Evolutionary conservation across 1,140 invertebrate genomes (phyloP).

Genomic region (Zaprionus davidi): DNA sequence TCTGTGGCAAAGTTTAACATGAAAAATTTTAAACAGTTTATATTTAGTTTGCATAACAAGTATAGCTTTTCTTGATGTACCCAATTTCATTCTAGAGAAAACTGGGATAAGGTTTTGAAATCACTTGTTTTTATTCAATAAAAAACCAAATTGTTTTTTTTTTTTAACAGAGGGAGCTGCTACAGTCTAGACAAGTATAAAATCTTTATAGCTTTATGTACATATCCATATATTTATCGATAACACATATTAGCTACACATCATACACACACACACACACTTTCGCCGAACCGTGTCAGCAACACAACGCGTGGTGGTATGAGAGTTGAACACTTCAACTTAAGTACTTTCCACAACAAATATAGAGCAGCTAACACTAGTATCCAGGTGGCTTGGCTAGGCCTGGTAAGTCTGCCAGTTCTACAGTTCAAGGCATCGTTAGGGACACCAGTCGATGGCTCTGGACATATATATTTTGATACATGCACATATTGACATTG

Average conservation of each 20-base stretch:
- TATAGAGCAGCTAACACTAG: constrained; percentile 29
- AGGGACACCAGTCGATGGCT: constrained; percentile 21
- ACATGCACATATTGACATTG: constrained; percentile 24
- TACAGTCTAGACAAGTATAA: constrained; percentile 35
- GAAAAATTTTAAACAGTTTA: not conserved
- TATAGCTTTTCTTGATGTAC: not conserved
- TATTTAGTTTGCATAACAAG: not conserved
- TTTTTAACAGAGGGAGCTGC: constrained; percentile 62
- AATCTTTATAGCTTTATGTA: constrained; percentile 43
- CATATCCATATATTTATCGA: constrained; percentile 17
- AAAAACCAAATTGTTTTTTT: constrained; percentile 53
- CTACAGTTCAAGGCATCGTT: constrained; percentile 12
- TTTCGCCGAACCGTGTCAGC: constrained; percentile 6
- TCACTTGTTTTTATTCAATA: constrained; percentile 41
- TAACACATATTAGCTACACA: constrained; percentile 28
- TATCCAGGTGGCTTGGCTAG: constrained; percentile 1
- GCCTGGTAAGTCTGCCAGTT: constrained; percentile 5
- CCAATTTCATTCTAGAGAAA: not conserved
- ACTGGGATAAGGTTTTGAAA: not conserved
- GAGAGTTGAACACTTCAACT: constrained; percentile 13
- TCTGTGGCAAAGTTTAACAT: not conserved
- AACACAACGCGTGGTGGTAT: not conserved
- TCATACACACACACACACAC: constrained; percentile 2
- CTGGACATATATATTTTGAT: constrained; percentile 18
- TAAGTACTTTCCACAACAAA: constrained; percentile 48